Percentiles rank a stretch among this genome's conserved stretches.
These are phyloP conservation scores for Muntiacus muntjak DNA, from an alignment of 2,113 vertebrate genomes.

Conservation along the genomic window DNA sequence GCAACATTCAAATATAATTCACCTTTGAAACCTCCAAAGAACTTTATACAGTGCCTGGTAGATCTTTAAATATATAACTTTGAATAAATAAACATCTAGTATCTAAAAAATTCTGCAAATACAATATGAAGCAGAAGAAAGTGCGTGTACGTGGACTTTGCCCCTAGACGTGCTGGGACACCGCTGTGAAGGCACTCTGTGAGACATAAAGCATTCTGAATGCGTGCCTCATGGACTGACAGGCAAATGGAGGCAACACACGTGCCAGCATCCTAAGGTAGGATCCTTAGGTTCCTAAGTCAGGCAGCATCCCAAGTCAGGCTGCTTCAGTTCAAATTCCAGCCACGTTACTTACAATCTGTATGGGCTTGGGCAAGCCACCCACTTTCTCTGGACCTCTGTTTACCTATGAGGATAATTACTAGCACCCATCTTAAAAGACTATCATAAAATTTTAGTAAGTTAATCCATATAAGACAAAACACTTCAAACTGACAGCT, in stretches of 20 bases:
- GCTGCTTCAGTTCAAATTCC: neutral
- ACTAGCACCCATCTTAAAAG: neutral
- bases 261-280: neutral
- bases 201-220: neutral
- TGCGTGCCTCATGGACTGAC: neutral
- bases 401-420: slow-evolving; percentile 2
- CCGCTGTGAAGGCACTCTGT: neutral
- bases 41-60: neutral
- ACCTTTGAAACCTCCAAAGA: neutral
- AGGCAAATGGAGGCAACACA: neutral
- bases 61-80: neutral
- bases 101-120: neutral
- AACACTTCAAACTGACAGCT: neutral
- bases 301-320: neutral
- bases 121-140: neutral
- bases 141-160: neutral
- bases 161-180: neutral
- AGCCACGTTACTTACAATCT: neutral
- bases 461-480: neutral
- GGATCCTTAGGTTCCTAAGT: too few relatives aligned
- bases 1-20: neutral
- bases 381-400: neutral
- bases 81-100: neutral
- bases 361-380: neutral
- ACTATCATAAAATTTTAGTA: neutral